Conservation (phyloP, 2,797 vertebrate genomes). For the Ceryle rudis region DNA sequence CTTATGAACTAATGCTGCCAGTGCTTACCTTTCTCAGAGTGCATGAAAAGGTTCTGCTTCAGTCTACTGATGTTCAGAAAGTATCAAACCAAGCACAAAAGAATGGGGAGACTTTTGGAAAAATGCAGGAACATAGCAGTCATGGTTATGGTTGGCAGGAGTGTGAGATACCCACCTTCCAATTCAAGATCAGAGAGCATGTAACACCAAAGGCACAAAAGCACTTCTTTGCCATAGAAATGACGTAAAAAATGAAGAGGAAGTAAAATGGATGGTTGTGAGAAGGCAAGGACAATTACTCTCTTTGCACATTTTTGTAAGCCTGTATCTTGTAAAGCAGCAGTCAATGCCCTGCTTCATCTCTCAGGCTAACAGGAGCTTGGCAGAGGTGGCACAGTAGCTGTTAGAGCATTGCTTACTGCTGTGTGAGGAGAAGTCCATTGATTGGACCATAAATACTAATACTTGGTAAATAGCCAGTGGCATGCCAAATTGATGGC, state of each 20-base stretch:
- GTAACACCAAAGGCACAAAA: background rate
- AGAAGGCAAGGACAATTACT: background rate
- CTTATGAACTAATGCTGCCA: background rate
- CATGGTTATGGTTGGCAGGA: background rate
- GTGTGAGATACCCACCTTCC: background rate
- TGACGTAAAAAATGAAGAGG: background rate
- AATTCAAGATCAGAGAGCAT: background rate
- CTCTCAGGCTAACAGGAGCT: background rate
- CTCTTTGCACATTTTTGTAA: background rate
- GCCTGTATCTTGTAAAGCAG: background rate
- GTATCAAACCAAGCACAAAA: background rate
- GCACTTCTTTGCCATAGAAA: background rate
- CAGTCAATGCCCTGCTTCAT: background rate
- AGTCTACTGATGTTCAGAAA: background rate
- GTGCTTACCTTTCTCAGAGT: background rate
- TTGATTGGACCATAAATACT: background rate
- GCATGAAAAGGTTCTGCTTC: background rate
- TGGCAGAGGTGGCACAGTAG: background rate
- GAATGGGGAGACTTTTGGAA: background rate
- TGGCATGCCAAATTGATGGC: background rate
- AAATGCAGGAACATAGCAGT: background rate
- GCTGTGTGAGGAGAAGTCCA: background rate
- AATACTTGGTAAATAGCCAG: background rate
- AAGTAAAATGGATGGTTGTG: background rate
- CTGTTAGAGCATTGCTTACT: background rate